These are phyloP conservation scores for Microcebus murinus DNA, from an alignment of 2,113 vertebrate species.

Conservation along the genomic window DNA sequence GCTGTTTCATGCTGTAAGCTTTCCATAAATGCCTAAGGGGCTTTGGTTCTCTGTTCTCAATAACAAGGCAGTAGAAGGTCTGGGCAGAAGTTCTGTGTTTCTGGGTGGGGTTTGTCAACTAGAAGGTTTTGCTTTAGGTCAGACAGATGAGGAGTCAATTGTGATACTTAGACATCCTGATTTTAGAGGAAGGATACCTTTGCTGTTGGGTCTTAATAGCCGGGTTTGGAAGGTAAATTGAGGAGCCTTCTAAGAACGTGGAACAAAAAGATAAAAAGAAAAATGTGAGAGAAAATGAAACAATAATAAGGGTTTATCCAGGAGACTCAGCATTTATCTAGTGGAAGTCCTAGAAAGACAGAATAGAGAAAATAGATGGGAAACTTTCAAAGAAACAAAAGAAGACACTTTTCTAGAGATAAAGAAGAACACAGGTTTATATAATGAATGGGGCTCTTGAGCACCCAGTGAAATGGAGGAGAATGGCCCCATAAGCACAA, in stretches of 20 bases:
- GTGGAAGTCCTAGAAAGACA: constrained; percentile 36
- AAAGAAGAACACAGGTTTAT: neutral
- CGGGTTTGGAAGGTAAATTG: neutral
- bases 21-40: neutral
- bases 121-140: neutral
- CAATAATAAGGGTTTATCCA: neutral
- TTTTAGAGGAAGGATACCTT: neutral
- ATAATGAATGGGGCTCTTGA: neutral
- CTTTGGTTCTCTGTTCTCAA: neutral
- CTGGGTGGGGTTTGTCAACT: neutral
- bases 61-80: neutral
- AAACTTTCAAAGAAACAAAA: neutral
- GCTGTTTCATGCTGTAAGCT: neutral
- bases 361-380: neutral
- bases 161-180: neutral
- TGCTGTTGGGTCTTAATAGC: neutral
- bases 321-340: neutral
- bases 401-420: constrained; percentile 6
- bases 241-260: neutral
- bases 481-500: neutral
- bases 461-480: neutral
- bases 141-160: neutral
- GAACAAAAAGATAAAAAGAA: neutral
- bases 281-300: neutral
- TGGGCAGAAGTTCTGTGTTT: neutral